These are phyloP conservation scores for Xerus rutilus DNA, from an alignment of 2,797 vertebrate species.

Conservation along the genomic window DNA sequence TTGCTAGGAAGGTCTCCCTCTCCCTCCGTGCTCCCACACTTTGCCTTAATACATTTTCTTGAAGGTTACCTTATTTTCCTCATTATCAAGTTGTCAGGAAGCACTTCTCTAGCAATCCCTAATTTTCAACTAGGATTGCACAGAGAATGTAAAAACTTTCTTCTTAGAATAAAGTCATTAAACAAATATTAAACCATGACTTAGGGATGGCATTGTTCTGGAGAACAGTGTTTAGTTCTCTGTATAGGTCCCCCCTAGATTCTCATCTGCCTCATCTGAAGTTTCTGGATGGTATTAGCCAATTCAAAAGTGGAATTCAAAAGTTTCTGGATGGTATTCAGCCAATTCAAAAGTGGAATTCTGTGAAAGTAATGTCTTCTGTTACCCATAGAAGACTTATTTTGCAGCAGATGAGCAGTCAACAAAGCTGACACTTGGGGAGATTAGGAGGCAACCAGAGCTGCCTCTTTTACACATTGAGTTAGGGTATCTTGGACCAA, in stretches of 20 bases:
- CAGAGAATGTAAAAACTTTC: not conserved
- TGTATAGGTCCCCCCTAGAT: not conserved
- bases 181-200: not conserved
- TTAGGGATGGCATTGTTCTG: not conserved
- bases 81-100: not conserved
- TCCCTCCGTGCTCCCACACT: not conserved
- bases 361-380: not conserved
- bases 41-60: not conserved
- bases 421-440: not conserved
- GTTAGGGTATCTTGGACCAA: not conserved
- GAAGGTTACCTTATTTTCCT: not conserved
- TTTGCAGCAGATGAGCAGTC: not conserved
- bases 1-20: not conserved
- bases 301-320: not conserved
- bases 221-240: not conserved
- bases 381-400: not conserved
- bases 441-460: not conserved
- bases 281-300: not conserved
- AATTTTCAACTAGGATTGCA: constrained; percentile 28
- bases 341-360: not conserved
- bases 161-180: not conserved
- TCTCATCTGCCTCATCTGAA: not conserved
- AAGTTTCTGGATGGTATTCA: not conserved
- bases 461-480: not conserved
- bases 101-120: not conserved